Conservation (phyloP, 2,113 vertebrate species). For the Dasyornis broadbenti region DNA sequence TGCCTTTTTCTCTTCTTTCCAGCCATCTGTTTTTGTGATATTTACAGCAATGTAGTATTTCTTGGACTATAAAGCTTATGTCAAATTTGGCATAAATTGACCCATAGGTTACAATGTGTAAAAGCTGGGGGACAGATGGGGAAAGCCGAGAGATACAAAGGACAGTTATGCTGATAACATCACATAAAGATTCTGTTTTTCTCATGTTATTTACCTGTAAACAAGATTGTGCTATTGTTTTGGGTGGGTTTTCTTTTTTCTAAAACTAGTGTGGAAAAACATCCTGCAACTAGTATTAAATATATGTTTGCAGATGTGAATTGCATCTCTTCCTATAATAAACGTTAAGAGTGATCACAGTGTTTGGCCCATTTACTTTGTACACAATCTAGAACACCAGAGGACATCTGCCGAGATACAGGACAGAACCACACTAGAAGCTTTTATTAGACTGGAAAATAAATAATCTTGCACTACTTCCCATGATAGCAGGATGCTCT, state of each 20-base stretch:
- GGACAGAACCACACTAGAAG: background rate
- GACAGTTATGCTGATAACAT: background rate
- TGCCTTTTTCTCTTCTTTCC: background rate
- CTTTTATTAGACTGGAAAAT: background rate
- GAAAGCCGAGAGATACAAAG: background rate
- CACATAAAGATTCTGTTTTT: background rate
- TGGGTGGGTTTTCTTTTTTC: background rate
- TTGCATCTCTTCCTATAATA: background rate
- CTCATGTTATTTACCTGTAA: background rate
- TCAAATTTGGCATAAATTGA: background rate
- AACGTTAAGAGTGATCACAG: accelerated
- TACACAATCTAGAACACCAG: background rate
- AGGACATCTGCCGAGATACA: background rate
- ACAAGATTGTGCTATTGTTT: background rate
- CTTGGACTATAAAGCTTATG: accelerated
- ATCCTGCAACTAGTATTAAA: background rate
- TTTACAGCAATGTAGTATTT: background rate
- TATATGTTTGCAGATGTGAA: background rate
- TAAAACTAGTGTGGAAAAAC: background rate
- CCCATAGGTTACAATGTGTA: background rate
- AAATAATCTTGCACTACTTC: background rate
- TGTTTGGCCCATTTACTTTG: background rate
- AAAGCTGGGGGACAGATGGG: background rate
- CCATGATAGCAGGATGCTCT: background rate
- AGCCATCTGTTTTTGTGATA: background rate